These are phyloP conservation scores for Diploptera punctata DNA, from an alignment of 2,888 invertebrate genomes.

Conservation along the genomic window DNA sequence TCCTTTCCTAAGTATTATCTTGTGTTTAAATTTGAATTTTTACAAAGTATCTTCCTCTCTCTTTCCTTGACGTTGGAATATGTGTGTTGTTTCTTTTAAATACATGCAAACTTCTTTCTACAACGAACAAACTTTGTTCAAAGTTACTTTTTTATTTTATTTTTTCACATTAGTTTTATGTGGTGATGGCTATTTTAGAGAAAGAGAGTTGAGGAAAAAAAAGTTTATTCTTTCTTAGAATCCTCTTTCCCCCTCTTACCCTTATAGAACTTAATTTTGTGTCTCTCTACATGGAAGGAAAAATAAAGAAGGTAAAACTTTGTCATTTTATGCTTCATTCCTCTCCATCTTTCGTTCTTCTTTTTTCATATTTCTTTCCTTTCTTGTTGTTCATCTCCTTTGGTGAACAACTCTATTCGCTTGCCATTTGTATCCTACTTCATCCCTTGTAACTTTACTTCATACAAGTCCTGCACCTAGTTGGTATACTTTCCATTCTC, in stretches of 20 bases:
- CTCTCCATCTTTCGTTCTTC: no score
- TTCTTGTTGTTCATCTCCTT: no score
- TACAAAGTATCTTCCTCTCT: neutral
- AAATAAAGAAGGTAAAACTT: slow-evolving; percentile 7
- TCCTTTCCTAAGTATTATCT: neutral
- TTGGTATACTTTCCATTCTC: neutral
- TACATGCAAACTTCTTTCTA: neutral
- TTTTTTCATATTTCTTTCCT: neutral
- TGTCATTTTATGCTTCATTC: slow-evolving; percentile 16
- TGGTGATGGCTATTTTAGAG: neutral
- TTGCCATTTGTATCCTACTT: neutral
- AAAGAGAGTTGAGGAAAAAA: neutral
- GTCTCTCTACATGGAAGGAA: neutral
- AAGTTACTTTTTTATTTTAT: neutral
- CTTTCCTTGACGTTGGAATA: no score
- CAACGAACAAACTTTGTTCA: neutral
- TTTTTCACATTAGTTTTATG: slow-evolving; percentile 6
- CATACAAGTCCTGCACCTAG: neutral
- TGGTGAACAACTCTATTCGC: no score
- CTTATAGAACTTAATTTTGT: slow-evolving; percentile 13
- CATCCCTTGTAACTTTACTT: neutral
- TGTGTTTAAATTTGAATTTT: slow-evolving; percentile 9
- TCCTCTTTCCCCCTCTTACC: neutral
- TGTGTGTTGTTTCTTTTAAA: slow-evolving; percentile 5
- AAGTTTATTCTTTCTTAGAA: neutral